phyloP scores from a whole-genome alignment of 2,888 invertebrate genomes.

The Dastarcus helophoroides region DNA sequence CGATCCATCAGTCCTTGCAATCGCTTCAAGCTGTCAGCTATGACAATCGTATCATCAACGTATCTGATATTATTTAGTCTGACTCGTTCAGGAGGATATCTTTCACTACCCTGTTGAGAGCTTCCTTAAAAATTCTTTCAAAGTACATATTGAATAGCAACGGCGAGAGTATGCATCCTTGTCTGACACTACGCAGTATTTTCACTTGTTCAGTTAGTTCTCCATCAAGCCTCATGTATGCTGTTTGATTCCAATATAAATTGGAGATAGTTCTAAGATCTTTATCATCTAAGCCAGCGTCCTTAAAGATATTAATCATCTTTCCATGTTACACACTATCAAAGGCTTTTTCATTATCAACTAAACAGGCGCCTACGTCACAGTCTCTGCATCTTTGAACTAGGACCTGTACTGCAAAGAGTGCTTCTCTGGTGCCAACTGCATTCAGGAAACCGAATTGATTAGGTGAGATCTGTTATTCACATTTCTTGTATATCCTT shows the following conservation, averaged over 20 bases:
- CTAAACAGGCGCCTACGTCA: slow-evolving; percentile 4
- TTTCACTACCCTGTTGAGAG: slow-evolving; percentile 2
- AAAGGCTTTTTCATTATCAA: slow-evolving; percentile 3
- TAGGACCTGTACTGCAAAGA: slow-evolving; percentile 1
- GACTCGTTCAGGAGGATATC: slow-evolving; percentile 4
- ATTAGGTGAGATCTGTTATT: too few relatives aligned
- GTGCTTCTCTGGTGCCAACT: slow-evolving; percentile 1
- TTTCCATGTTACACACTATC: slow-evolving; percentile 2
- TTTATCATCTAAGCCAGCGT: slow-evolving; percentile 4
- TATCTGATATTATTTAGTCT: too few relatives aligned
- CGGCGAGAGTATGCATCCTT: neutral
- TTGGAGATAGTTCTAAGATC: slow-evolving; percentile 1
- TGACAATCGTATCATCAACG: too few relatives aligned
- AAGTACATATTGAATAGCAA: neutral
- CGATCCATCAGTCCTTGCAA: too few relatives aligned
- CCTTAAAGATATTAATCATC: neutral
- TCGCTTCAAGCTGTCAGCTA: too few relatives aligned
- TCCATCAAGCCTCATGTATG: slow-evolving; percentile 3
- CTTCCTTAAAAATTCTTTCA: neutral
- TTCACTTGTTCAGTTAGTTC: slow-evolving; percentile 1
- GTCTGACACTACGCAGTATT: too few relatives aligned
- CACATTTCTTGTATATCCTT: neutral
- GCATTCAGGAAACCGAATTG: neutral
- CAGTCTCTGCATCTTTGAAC: slow-evolving; percentile 3
- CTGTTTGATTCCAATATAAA: slow-evolving; percentile 3